Conservation (phyloP, 2,797 vertebrate genomes). For the Strix occidentalis region DNA sequence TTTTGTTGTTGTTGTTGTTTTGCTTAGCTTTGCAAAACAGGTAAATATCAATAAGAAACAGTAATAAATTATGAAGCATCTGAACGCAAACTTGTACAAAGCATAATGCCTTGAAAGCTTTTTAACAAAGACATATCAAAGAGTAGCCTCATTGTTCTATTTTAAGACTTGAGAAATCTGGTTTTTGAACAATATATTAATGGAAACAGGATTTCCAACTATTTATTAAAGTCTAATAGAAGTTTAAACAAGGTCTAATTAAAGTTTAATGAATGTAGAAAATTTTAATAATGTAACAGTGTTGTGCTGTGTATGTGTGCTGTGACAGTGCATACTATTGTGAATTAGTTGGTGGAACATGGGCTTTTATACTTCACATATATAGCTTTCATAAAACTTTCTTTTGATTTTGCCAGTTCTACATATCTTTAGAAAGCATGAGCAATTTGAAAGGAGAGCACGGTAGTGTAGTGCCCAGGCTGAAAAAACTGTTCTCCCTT, state of each 20-base stretch:
- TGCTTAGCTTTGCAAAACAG: neutral
- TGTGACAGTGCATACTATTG: neutral
- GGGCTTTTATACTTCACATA: neutral
- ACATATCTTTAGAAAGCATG: neutral
- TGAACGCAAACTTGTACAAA: neutral
- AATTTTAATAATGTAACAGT: neutral
- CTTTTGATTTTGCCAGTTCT: neutral
- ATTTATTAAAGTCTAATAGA: neutral
- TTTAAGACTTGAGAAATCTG: neutral
- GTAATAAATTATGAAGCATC: slow-evolving; percentile 1
- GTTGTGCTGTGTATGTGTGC: neutral
- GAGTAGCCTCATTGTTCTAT: neutral
- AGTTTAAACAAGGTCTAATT: neutral
- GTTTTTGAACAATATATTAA: neutral
- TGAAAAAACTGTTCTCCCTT: neutral
- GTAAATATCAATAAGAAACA: neutral
- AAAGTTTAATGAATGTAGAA: neutral
- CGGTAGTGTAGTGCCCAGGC: neutral
- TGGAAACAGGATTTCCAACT: neutral
- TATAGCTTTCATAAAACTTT: neutral
- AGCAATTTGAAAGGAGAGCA: neutral
- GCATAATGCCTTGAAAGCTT: neutral
- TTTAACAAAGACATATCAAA: neutral
- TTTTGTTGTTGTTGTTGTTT: neutral
- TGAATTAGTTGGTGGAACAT: neutral